Percentiles rank a stretch among this genome's conserved stretches.
Evolutionary conservation across 2,888 invertebrate species (phyloP).

Genomic region (Mimas tiliae): DNA sequence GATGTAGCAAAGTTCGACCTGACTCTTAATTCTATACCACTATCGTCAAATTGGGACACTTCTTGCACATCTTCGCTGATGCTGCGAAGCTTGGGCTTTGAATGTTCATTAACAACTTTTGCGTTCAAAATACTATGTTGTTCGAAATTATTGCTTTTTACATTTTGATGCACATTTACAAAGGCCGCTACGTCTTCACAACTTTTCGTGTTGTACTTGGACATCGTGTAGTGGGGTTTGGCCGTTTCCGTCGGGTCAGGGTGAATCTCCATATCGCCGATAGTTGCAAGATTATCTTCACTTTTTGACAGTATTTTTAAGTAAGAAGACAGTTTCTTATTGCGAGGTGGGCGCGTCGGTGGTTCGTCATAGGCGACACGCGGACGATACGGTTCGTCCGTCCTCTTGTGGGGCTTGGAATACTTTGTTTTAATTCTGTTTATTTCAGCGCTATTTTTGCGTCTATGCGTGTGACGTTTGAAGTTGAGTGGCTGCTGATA

Average conservation of each 20-base stretch:
- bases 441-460: constrained; percentile 82
- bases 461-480: constrained; percentile 78
- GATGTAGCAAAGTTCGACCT: constrained; percentile 66
- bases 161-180: constrained; percentile 65
- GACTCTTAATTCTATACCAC: constrained; percentile 62
- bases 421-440: constrained; percentile 84
- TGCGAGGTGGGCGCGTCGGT: constrained; percentile 68
- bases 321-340: constrained; percentile 47
- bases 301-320: constrained; percentile 67
- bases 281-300: constrained; percentile 72
- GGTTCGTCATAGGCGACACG: constrained; percentile 53
- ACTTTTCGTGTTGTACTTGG: constrained; percentile 74
- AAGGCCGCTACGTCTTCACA: constrained; percentile 76
- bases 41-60: constrained; percentile 60
- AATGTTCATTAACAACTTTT: constrained; percentile 51
- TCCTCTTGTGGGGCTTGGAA: constrained; percentile 72
- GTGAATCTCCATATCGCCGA: constrained; percentile 64
- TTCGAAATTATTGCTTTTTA: constrained; percentile 71
- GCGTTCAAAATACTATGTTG: constrained; percentile 75
- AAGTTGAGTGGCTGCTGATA: constrained; percentile 82
- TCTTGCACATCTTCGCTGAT: constrained; percentile 64
- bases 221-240: constrained; percentile 54
- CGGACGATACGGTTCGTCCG: constrained; percentile 62
- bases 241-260: constrained; percentile 55
- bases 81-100: constrained; percentile 61